Percentiles rank a stretch among this genome's conserved stretches.
Evolutionary conservation across 2,888 invertebrate genomes (phyloP).

Genomic region (Ephialtes manifestator): DNA sequence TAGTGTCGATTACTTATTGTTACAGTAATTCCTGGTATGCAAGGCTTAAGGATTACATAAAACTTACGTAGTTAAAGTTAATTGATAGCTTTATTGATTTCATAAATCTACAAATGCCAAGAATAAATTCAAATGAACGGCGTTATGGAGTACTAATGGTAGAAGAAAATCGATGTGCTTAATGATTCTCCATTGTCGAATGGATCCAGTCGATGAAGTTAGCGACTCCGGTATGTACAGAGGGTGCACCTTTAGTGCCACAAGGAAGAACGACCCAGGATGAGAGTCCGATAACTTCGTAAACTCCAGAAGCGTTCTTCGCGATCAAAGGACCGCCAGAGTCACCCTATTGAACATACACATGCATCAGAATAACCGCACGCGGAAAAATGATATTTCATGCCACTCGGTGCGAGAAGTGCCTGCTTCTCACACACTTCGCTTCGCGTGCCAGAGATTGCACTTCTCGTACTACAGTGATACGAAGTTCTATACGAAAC

Average conservation of each 20-base stretch:
- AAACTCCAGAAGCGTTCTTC: constrained; percentile 87
- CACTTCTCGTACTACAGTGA: no score
- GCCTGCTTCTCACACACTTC: no score
- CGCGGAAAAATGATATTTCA: not conserved
- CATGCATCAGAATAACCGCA: not conserved
- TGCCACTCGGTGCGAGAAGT: no score
- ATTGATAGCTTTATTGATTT: not conserved
- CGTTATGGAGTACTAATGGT: not conserved
- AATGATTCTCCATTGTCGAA: not conserved
- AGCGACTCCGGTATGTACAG: constrained; percentile 85
- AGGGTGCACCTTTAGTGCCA: constrained; percentile 84
- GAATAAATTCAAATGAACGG: not conserved
- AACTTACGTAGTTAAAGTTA: not conserved
- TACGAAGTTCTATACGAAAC: no score
- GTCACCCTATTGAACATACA: constrained; percentile 86
- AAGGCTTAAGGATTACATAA: not conserved
- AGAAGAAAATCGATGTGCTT: not conserved
- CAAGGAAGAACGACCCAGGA: constrained; percentile 86
- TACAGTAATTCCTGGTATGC: not conserved
- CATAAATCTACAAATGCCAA: not conserved
- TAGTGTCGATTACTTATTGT: not conserved
- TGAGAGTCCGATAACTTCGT: constrained; percentile 90
- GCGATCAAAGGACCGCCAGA: constrained; percentile 87
- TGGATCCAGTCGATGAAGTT: constrained; percentile 84
- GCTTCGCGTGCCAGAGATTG: no score